Evolutionary conservation across 2,113 vertebrate genomes (phyloP).

Genomic region (Cheilinus undulatus): DNA sequence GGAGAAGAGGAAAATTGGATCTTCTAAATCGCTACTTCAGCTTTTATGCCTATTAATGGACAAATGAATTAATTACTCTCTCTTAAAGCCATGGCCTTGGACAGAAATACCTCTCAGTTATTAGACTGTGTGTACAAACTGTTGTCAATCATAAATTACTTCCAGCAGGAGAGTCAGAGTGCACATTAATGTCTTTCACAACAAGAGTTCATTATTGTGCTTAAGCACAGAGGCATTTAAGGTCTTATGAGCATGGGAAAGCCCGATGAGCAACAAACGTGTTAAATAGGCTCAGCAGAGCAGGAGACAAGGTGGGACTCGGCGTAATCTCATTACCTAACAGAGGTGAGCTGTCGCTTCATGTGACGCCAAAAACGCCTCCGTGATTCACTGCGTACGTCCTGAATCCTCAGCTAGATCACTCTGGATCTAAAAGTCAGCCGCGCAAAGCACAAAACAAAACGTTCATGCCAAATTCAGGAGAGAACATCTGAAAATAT

Average conservation of each 20-base stretch:
- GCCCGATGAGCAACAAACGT: neutral
- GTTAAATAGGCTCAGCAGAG: conserved; percentile 32
- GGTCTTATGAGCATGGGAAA: neutral
- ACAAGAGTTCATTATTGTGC: fast-evolving
- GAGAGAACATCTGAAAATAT: too few species aligned
- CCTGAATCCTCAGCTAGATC: conserved; percentile 32
- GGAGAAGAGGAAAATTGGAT: too few species aligned
- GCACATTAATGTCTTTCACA: neutral
- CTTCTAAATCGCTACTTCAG: too few species aligned
- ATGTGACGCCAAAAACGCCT: conserved; percentile 9
- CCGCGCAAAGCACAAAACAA: neutral
- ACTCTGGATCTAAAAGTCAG: conserved; percentile 6
- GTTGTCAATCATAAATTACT: too few species aligned
- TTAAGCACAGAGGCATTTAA: neutral
- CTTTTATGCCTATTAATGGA: neutral
- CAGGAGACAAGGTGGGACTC: conserved; percentile 1
- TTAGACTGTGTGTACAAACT: too few species aligned
- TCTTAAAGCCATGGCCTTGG: neutral
- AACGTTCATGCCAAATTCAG: neutral
- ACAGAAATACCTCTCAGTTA: too few species aligned
- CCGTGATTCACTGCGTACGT: neutral
- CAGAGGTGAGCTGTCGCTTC: conserved; percentile 26
- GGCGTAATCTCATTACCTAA: conserved; percentile 69
- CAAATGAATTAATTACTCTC: neutral
- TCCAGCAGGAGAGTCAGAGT: too few species aligned